Base-by-base conservation (phyloP, 2,888 invertebrate species). In the Seira sanloemensis region DNA sequence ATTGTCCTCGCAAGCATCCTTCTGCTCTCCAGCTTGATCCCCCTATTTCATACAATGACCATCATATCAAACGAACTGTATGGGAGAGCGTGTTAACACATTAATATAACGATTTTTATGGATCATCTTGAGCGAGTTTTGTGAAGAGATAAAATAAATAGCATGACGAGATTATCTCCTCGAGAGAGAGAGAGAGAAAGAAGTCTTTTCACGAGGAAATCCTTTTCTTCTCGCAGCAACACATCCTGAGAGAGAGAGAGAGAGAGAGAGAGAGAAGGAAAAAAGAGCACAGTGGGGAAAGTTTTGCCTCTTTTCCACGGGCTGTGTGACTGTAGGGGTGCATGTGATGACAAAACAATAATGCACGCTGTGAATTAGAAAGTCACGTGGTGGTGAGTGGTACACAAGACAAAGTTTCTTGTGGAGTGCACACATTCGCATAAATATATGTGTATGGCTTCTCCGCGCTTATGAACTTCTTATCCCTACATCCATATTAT, bases 1-100 rank as follows among this genome's bases (percentile, higher is more conserved):
- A 62, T 84, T 77, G 27, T 78, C 81, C 24, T 67, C 84, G 0
- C 76, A 76, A 18, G 12, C 71, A 62, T 69, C 62, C 24, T n/a
- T 24, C 69, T 68, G 18, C 12, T 37, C 81, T 46, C 54, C 69
- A 16, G 81, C 62, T 24, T 18, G 37, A 46, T 86, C 86, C 26
- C 83, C 86, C 82, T 86, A 72, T 21, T 58, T n/a, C 9, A 21
- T 4, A 18, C 62, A 54, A 16, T 50, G 50, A 4, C 4, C 69
- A 54, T 23, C 16, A 5, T 7, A 27, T 16, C 4, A 68, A 68
- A 26, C 16, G 7, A 23, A 68, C 1, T 66, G 23, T 24, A 26
- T 26, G 19, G 16, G 2, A 67, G 21, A 62, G 69, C 78, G 58
- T 68, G 78, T 78, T 69, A 54, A 76, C 69, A 58, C 69, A 77